phyloP scores from a whole-genome alignment of 2,888 invertebrate species.

The Sarcophaga caerulescens region DNA sequence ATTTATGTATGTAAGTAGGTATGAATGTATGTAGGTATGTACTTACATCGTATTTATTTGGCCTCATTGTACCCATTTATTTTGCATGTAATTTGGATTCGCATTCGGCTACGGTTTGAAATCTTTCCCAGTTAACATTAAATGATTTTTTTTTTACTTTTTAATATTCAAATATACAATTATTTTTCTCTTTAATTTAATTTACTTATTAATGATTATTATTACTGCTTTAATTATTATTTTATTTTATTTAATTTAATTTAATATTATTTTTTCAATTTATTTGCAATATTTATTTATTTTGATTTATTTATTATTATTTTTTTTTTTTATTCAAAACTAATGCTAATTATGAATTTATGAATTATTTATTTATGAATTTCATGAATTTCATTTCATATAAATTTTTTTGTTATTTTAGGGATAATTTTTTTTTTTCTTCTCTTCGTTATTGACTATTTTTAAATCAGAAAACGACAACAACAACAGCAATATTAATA shows the following conservation, averaged over 20 bases:
- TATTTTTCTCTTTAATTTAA: conserved; percentile 25
- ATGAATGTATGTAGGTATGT: conserved; percentile 47
- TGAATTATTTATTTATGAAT: conserved; percentile 16
- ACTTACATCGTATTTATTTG: conserved; percentile 82
- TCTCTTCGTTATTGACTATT: neutral
- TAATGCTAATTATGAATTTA: neutral
- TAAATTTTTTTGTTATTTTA: neutral
- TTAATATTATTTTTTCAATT: neutral
- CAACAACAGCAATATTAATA: neutral
- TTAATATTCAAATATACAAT: neutral
- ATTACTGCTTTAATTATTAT: neutral
- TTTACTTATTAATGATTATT: neutral
- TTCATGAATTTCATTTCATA: neutral
- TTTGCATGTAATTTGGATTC: conserved; percentile 81
- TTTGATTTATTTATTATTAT: neutral
- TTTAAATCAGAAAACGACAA: neutral
- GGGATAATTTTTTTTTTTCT: conserved; percentile 17
- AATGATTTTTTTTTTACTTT: conserved; percentile 45
- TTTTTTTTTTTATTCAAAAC: neutral
- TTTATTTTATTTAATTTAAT: neutral
- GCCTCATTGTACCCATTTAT: conserved; percentile 83
- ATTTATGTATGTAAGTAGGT: too few relatives aligned
- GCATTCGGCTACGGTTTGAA: conserved; percentile 81
- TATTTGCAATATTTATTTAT: neutral
- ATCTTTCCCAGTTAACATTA: conserved; percentile 77